These are phyloP conservation scores for Dipodomys merriami DNA, from an alignment of 2,113 vertebrate genomes.

Conservation along the genomic window DNA sequence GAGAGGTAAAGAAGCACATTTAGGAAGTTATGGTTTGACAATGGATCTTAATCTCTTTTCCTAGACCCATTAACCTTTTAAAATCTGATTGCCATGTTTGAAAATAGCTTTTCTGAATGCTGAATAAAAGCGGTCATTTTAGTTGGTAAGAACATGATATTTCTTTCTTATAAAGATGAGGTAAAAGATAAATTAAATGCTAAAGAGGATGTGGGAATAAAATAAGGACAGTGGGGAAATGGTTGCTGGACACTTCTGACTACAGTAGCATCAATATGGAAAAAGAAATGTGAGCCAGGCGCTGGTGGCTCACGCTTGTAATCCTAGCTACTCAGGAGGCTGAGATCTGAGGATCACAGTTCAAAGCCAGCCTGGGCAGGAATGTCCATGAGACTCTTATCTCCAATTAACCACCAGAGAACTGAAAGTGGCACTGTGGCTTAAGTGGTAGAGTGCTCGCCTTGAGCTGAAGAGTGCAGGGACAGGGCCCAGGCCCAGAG, in stretches of 20 bases:
- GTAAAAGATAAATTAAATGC: not conserved
- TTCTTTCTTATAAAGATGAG: not conserved
- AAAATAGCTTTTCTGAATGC: not conserved
- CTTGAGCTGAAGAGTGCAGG: no score
- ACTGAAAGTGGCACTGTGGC: no score
- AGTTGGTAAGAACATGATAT: slow-evolving; percentile 3
- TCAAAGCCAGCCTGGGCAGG: no score
- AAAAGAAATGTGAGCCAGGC: not conserved
- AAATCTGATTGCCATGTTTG: slow-evolving; percentile 16
- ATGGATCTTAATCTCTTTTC: not conserved
- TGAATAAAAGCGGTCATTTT: slow-evolving; percentile 8
- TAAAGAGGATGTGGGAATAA: not conserved
- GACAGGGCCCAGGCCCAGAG: no score
- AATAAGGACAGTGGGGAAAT: not conserved
- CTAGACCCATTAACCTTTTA: not conserved
- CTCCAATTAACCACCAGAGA: no score
- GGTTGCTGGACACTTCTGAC: not conserved
- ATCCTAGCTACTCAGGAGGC: no score
- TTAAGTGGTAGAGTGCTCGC: no score
- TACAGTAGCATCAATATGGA: not conserved
- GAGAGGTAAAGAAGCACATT: not conserved
- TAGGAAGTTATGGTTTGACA: not conserved
- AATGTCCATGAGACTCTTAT: no score
- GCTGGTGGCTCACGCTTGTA: no score
- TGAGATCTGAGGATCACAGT: no score